Evolutionary conservation across 2,113 vertebrate species (phyloP), one percentile per base, ranked within the genome.

Genomic region (Neotoma lepida): DNA sequence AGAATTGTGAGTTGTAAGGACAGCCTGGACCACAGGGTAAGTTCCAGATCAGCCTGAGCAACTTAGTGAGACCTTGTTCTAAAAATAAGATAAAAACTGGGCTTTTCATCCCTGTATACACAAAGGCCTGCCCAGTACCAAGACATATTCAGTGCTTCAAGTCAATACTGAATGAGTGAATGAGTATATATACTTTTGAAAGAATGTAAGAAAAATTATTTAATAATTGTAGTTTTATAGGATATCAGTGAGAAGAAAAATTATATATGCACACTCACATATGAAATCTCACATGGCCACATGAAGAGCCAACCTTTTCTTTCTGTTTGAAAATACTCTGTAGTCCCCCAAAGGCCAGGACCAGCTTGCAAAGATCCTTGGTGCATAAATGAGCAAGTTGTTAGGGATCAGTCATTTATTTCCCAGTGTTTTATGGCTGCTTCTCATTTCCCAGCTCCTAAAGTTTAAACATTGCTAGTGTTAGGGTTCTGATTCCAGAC

Each of bases 401-500:
- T 80, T 77, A n/a, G 71, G 76, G 20, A 74, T 76, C 71, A 44
- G 89, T 90, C 87, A 71, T 85, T 96, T 88, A 87, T 88, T 91
- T 89, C 35, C 85, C 71, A 96, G 56, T 15, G 90, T 92, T 95
- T 88, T 96, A 95, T 91, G 85, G 93, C 56, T 66, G 90, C 51
- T 94, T 89, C 80, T 80, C 51, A 90, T 70, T 96, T 93, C 94
- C 68, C 84, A 96, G 93, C 46, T 95, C 54, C 10, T 90, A 58
- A 95, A 90, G 76, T 96, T 86, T 94, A 95, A 95, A 87, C 51
- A 88, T 39, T 78, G 58, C 76, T 95, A 74, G 76, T 88, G 90
- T 94, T 70, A 92, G 66, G 88, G 88, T 96, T 96, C 88, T 89
- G 97, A 94, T 90, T 95, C 89, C 92, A 96, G 81, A 84, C 95